phyloP scores from a whole-genome alignment of 2,113 vertebrate genomes.

The Amazona guildingii region DNA sequence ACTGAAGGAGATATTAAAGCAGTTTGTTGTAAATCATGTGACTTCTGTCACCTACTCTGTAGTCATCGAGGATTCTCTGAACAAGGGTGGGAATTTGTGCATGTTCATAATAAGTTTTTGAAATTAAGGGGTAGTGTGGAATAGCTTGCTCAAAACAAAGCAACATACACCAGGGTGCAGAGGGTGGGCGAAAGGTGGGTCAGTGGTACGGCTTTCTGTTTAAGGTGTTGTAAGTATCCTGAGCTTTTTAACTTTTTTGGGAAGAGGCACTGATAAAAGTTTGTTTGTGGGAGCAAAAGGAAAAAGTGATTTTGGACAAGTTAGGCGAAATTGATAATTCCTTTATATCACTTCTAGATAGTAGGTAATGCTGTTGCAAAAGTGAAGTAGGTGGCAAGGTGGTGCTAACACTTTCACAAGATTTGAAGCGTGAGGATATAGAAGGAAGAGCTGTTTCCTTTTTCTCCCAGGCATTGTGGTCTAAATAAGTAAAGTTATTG shows the following conservation, averaged over 20 bases:
- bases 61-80: neutral
- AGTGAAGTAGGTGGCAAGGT: neutral
- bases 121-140: neutral
- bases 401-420: rapidly evolving
- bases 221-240: neutral
- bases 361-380: neutral
- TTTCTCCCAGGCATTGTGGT: neutral
- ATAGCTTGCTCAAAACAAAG: neutral
- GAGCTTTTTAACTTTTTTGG: neutral
- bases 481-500: neutral
- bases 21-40: neutral
- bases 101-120: neutral
- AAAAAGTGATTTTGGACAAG: neutral
- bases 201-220: neutral
- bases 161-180: neutral
- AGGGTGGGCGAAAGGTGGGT: neutral
- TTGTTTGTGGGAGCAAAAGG: neutral
- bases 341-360: neutral
- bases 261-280: neutral
- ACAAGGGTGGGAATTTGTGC: neutral
- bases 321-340: neutral
- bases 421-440: neutral
- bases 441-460: neutral
- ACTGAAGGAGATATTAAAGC: neutral
- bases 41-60: neutral